Evolutionary conservation across 2,797 vertebrate species (phyloP).

Genomic region (Tympanoctomys barrerae): DNA sequence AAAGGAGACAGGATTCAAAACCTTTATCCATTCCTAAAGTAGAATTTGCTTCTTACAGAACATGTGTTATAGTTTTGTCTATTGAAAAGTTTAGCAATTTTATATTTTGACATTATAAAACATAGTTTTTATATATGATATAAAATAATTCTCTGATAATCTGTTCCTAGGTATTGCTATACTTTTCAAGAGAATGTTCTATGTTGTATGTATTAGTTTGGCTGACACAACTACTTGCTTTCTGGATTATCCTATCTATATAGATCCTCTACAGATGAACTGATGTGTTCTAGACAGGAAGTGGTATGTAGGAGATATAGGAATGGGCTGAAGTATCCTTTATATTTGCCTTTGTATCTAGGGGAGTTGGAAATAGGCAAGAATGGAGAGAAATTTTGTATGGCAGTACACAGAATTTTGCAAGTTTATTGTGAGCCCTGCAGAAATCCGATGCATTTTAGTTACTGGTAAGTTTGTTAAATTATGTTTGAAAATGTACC

Average conservation of each 20-base stretch:
- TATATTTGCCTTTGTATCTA: constrained; percentile 89
- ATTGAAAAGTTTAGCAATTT: constrained; percentile 69
- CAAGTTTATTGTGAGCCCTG: constrained; percentile 86
- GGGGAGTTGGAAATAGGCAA: constrained; percentile 87
- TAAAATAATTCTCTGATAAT: constrained; percentile 37
- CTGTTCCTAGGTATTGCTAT: constrained; percentile 31
- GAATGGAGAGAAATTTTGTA: constrained; percentile 87
- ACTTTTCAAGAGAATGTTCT: constrained; percentile 77
- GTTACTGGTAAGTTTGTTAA: constrained; percentile 88
- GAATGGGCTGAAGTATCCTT: constrained; percentile 88
- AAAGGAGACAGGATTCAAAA: constrained; percentile 63
- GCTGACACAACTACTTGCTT: constrained; percentile 56
- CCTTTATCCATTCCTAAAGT: constrained; percentile 48
- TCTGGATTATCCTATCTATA: constrained; percentile 69
- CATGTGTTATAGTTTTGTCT: constrained; percentile 20
- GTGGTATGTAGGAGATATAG: constrained; percentile 82
- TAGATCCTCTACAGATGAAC: constrained; percentile 78
- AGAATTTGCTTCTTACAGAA: constrained; percentile 33
- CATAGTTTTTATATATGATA: constrained; percentile 29
- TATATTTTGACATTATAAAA: not conserved
- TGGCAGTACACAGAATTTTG: constrained; percentile 87
- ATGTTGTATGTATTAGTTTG: constrained; percentile 68
- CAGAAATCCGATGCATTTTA: constrained; percentile 85
- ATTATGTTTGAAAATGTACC: constrained; percentile 85
- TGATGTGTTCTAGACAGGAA: constrained; percentile 78